Base-by-base conservation (phyloP, 2,888 invertebrate genomes). In the Lordiphosa andalusiaca region DNA sequence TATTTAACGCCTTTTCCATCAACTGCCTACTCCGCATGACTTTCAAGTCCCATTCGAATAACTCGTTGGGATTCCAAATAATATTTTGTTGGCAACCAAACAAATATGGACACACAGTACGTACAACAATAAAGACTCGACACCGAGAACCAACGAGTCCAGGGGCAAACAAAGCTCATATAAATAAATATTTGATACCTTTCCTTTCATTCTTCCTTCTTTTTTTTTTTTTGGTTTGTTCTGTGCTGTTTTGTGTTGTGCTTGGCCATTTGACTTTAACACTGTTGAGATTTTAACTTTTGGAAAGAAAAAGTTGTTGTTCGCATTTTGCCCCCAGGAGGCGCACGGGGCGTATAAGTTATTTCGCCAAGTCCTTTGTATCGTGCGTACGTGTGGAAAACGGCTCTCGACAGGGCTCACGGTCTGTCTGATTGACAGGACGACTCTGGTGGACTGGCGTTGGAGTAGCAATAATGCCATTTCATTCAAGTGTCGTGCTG, bases 331-430 rank as follows among this genome's bases (percentile, higher is more conserved):
- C 16, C 50, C 62, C 75, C 73, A 50, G 35, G 56, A 69, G 73
- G 69, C 75, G 47, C 72, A 76, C 67, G 36, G 74, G 80, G 74
- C 80, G 76, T 83, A 81, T 83, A 80, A 69, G 75, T 80, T 83
- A 82, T 81, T 76, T 82, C 69, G 66, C 76, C 83, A 81, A 72
- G 80, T 83, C 68, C 67, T 82, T 78, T 80, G 78, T 80, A 82
- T 68, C 61, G 67, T 76, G 81, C 81, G 84, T 82, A 83, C 81
- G 81, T 82, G 81, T 82, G 81, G 81, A 82, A 82, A 83, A 83
- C 73, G 77, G 47, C 53, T 53, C 66, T 49, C 60, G 67, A 50
- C 54, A 39, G 37, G 35, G 19, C 9, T 33, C 30, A 6, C 16
- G 41, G 16, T 33, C 25, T 9, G 6, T 10, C 71, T 80, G 82